Evolutionary conservation across 2,888 invertebrate species (phyloP).

Genomic region (Drosophila paracracens): DNA sequence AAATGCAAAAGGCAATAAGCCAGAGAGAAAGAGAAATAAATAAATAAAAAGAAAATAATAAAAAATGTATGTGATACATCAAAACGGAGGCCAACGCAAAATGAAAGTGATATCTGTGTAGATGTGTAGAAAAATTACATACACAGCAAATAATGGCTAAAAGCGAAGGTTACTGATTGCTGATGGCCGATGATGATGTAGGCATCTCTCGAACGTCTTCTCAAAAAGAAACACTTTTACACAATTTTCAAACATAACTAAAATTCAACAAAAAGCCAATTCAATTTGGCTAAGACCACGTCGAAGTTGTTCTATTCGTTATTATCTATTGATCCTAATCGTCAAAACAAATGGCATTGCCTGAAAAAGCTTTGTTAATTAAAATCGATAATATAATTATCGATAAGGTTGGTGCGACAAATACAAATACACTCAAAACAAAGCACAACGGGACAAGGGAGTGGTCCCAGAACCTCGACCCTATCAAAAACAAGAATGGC

Average conservation of each 20-base stretch:
- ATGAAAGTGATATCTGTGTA: slow-evolving; percentile 69
- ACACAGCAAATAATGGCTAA: slow-evolving; percentile 40
- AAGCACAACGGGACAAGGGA: slow-evolving; percentile 46
- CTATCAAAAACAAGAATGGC: neutral
- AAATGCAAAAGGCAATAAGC: slow-evolving; percentile 21
- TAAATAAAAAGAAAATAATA: slow-evolving; percentile 16
- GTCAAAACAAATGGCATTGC: neutral
- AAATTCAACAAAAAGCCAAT: neutral
- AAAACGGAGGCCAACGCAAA: slow-evolving; percentile 36
- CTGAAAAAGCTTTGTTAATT: neutral
- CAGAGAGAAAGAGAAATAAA: slow-evolving; percentile 20
- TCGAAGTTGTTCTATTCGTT: neutral
- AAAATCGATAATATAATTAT: slow-evolving; percentile 6
- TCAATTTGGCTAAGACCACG: neutral
- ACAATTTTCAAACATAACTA: slow-evolving; percentile 21
- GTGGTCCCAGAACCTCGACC: slow-evolving; percentile 54
- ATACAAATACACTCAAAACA: slow-evolving; percentile 30
- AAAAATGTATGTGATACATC: slow-evolving; percentile 16
- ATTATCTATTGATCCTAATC: neutral
- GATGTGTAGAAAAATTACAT: slow-evolving; percentile 56
- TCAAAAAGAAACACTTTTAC: slow-evolving; percentile 44
- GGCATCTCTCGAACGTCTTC: slow-evolving; percentile 14
- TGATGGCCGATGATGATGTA: slow-evolving; percentile 25
- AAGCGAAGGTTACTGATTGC: slow-evolving; percentile 20
- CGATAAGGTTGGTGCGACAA: slow-evolving; percentile 23